phyloP scores from a whole-genome alignment of 2,888 invertebrate species.

The Seladonia tumulorum region DNA sequence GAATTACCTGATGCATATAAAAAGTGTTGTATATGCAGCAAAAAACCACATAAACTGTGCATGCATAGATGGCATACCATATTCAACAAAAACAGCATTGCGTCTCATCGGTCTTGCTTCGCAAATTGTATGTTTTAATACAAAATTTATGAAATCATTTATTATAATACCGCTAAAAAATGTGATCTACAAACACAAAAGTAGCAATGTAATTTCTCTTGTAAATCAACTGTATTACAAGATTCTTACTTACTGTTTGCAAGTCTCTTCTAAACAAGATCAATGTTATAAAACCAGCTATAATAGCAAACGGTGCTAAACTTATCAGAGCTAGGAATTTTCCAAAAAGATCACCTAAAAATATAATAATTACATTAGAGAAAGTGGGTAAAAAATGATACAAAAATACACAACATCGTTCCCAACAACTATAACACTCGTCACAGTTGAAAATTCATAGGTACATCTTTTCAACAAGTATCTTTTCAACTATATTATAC shows the following conservation, averaged over 20 bases:
- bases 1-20: slow-evolving; percentile 93
- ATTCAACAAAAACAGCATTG: slow-evolving; percentile 89
- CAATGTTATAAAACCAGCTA: slow-evolving; percentile 92
- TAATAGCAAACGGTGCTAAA: slow-evolving; percentile 92
- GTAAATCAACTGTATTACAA: neutral
- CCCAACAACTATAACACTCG: neutral
- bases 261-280: slow-evolving; percentile 95
- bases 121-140: slow-evolving; percentile 92
- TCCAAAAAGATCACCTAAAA: slow-evolving; percentile 93
- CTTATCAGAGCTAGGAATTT: slow-evolving; percentile 93
- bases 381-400: neutral
- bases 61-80: slow-evolving; percentile 97
- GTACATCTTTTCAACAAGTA: neutral
- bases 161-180: slow-evolving; percentile 92
- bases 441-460: neutral
- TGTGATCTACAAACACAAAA: slow-evolving; percentile 87
- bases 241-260: slow-evolving; percentile 90
- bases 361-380: neutral
- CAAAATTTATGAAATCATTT: slow-evolving; percentile 92
- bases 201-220: neutral
- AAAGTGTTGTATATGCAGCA: slow-evolving; percentile 92
- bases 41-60: slow-evolving; percentile 97
- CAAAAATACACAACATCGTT: neutral
- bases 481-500: neutral
- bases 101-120: slow-evolving; percentile 91